These are phyloP conservation scores for Cephalotes varians DNA, from an alignment of 2,888 invertebrate genomes.

Conservation along the genomic window DNA sequence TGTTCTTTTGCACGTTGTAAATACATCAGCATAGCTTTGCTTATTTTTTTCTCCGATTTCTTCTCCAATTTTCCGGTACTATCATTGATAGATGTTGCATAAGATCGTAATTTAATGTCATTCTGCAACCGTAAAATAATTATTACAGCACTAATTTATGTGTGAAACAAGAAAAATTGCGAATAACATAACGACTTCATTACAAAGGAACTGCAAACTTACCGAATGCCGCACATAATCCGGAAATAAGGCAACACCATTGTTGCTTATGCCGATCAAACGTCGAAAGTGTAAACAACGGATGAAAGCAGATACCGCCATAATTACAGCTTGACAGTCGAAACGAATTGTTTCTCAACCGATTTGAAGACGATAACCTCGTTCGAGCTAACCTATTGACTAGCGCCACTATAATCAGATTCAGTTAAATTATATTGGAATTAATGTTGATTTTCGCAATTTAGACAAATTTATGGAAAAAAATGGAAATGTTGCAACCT, in stretches of 20 bases:
- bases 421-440: background rate
- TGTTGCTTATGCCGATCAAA: conserved; percentile 54
- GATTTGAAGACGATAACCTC: background rate
- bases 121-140: conserved; percentile 51
- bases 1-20: conserved; percentile 93
- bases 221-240: conserved; percentile 46
- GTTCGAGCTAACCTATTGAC: background rate
- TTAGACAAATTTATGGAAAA: background rate
- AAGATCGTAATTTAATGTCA: conserved; percentile 7
- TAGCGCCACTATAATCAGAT: background rate
- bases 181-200: background rate
- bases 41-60: conserved; percentile 87
- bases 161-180: background rate
- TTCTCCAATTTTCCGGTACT: background rate
- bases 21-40: conserved; percentile 96
- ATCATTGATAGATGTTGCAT: background rate
- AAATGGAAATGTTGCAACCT: background rate
- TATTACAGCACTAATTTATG: background rate
- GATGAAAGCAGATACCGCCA: conserved; percentile 57
- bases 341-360: background rate
- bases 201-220: conserved; percentile 20
- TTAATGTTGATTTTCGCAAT: background rate
- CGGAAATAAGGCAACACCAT: conserved; percentile 21
- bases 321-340: conserved; percentile 36
- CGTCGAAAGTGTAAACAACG: conserved; percentile 60